Conservation (phyloP, 2,797 vertebrate genomes). For the Salmo trutta region DNA sequence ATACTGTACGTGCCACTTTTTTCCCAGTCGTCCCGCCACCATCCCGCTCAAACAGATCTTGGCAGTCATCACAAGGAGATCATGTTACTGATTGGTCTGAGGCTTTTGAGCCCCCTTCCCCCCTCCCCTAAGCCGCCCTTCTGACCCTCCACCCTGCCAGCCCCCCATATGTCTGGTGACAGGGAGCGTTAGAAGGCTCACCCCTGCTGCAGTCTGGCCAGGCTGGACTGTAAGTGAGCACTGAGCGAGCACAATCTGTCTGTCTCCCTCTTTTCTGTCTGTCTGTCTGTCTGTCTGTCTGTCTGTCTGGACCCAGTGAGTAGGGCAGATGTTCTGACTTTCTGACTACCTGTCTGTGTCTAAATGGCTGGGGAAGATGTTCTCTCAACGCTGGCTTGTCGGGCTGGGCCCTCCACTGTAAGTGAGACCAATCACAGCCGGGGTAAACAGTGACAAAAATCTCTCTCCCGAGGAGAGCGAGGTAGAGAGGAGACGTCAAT, state of each 20-base stretch:
- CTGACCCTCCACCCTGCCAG: not conserved
- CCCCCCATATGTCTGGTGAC: slow-evolving; percentile 31
- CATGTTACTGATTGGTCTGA: slow-evolving; percentile 58
- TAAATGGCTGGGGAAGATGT: not conserved
- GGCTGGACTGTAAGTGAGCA: not conserved
- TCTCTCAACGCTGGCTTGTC: slow-evolving; percentile 17
- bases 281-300: too few relatives aligned
- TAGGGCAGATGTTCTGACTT: not conserved
- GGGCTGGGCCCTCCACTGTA: slow-evolving; percentile 38
- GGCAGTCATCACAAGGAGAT: slow-evolving; percentile 61
- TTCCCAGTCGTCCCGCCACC: not conserved
- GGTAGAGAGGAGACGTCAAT: not conserved
- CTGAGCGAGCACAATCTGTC: not conserved
- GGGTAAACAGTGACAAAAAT: slow-evolving; percentile 56
- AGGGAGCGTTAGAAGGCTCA: slow-evolving; percentile 26
- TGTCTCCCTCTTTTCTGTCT: too few relatives aligned
- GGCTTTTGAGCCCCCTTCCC: slow-evolving; percentile 26
- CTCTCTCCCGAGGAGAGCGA: not conserved
- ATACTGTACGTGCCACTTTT: slow-evolving; percentile 26
- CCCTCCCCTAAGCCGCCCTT: not conserved
- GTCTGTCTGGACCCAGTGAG: not conserved
- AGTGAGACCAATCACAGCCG: slow-evolving; percentile 51
- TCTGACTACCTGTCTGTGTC: not conserved
- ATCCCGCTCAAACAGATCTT: slow-evolving; percentile 47
- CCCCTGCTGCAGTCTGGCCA: slow-evolving; percentile 21